Conservation (phyloP, 2,797 vertebrate species). For the Alauda arvensis region DNA sequence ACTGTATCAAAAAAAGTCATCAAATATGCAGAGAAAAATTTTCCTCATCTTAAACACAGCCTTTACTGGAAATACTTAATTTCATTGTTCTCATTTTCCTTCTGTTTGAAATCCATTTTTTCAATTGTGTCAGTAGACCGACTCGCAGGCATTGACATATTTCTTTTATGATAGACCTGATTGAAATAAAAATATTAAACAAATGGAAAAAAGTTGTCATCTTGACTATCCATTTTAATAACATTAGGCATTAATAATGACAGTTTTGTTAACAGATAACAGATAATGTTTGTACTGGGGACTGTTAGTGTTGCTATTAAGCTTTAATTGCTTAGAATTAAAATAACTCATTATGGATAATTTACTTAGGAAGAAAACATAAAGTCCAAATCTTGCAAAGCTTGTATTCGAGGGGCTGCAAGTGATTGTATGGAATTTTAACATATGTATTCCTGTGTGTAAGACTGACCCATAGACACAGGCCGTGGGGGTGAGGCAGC, state of each 20-base stretch:
- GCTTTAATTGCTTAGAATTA: not conserved
- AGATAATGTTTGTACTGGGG: not conserved
- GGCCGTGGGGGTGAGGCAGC: not conserved
- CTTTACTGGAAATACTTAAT: not conserved
- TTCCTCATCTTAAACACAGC: not conserved
- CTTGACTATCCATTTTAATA: not conserved
- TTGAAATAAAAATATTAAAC: not conserved
- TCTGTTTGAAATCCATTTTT: not conserved
- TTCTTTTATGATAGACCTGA: not conserved
- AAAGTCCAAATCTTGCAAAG: not conserved
- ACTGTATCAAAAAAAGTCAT: not conserved
- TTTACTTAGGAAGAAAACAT: not conserved
- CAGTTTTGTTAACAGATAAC: not conserved
- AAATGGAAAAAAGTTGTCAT: not conserved
- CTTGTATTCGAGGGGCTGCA: not conserved
- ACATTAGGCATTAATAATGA: not conserved
- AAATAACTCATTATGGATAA: not conserved
- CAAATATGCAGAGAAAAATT: not conserved
- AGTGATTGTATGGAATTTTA: not conserved
- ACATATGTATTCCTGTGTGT: not conserved
- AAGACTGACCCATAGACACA: not conserved
- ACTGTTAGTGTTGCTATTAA: not conserved
- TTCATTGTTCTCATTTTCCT: not conserved
- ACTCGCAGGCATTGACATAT: not conserved
- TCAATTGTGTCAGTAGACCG: not conserved